These are phyloP conservation scores for Linurgus olivaceus DNA, from an alignment of 2,797 vertebrate species.

Conservation along the genomic window DNA sequence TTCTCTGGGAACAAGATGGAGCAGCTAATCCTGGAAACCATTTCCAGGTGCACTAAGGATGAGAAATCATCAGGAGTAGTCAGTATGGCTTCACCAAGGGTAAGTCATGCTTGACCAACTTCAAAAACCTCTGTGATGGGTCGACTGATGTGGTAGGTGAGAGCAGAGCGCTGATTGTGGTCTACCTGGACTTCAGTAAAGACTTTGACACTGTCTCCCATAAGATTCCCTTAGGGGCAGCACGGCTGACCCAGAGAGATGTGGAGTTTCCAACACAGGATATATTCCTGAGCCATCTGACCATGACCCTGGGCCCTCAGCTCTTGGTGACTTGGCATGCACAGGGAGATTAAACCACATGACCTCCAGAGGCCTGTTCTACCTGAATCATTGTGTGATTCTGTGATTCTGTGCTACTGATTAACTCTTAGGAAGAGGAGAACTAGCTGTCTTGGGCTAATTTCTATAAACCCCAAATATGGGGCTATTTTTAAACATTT, in stretches of 20 bases:
- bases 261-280: not conserved
- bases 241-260: not conserved
- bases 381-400: not conserved
- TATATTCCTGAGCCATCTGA: not conserved
- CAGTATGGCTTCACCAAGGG: not conserved
- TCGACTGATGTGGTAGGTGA: not conserved
- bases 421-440: not conserved
- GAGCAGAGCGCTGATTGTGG: not conserved
- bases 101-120: not conserved
- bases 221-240: not conserved
- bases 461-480: not conserved
- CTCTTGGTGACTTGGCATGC: not conserved
- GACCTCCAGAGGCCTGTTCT: not conserved
- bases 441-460: not conserved
- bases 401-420: not conserved
- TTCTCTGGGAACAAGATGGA: not conserved
- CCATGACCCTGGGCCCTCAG: accelerated
- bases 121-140: not conserved
- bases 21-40: not conserved
- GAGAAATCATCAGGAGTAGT: not conserved
- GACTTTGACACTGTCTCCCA: not conserved
- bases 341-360: not conserved
- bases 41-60: not conserved
- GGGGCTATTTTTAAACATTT: not conserved
- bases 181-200: not conserved